Base-by-base conservation (phyloP, 1,140 invertebrate species). In the Bombus pyrosoma region DNA sequence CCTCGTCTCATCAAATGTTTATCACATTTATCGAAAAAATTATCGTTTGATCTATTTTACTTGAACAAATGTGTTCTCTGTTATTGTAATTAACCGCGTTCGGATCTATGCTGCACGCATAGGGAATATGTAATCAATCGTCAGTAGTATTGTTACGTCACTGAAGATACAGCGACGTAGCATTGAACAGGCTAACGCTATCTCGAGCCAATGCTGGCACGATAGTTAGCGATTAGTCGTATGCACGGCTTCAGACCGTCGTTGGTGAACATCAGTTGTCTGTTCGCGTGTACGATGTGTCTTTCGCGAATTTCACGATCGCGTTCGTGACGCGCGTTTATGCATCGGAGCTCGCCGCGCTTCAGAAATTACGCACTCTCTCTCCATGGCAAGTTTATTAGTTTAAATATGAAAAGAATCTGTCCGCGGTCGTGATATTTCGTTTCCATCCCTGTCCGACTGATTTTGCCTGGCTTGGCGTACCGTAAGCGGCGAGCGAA, bases 171-270 rank as follows among this genome's bases (percentile, higher is more conserved):
- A 25, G 39, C 28, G 78, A 59, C 10, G 37, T 78, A 71, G 59
- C 62, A 77, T 83, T 39, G 62, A 75, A 78, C 57, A 74, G 78
- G 43, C 69, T 69, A 81, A 81, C 47, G 28, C 62, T 32, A 66
- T 59, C 43, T 32, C 28, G 43, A 43, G 39, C 32, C 62, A 37
- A n/a, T 34, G 43, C 62, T 59, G 83, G 57, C 78, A 73, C 77
- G 59, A 81, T 74, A 81, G 71, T 85, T 57, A 68, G 68, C 59
- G 83, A 68, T 53, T 41, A 57, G 64, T 37, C 75, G 82, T 47
- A 84, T 81, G 83, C 83, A 81, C 83, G 83, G 83, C 83, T 85
- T 85, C 83, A 47, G 69, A 39, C 57, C 13, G 75, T 9, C 32
- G 53, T 37, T 69, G 77, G 15, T 43, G 62, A 57, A 85, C 22